A percentile compares a stretch with the other conserved stretches of the same genome.
These are phyloP conservation scores for Achroia grisella DNA, from an alignment of 1,140 invertebrate genomes.

Conservation along the genomic window DNA sequence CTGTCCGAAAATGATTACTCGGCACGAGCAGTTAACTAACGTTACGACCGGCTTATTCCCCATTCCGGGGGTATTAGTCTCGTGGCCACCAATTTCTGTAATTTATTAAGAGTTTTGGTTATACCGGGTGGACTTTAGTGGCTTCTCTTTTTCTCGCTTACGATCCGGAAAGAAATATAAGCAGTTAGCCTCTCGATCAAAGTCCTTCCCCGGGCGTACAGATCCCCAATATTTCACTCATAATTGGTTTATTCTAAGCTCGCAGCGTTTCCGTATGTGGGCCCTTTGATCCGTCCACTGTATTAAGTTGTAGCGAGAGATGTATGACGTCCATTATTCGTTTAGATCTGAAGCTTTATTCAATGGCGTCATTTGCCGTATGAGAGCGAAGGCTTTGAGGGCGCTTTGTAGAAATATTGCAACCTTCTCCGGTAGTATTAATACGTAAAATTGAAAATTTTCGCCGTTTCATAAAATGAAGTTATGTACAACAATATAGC, in stretches of 20 bases:
- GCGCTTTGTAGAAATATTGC: conserved; percentile 22
- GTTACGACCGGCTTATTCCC: conserved; percentile 64
- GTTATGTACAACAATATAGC: no score
- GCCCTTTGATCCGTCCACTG: conserved; percentile 66
- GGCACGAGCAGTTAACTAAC: conserved; percentile 56
- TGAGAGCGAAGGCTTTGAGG: conserved; percentile 19
- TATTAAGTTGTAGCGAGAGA: conserved; percentile 62
- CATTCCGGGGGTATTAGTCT: conserved; percentile 67
- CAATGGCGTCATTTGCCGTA: conserved; percentile 40
- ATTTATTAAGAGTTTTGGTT: conserved; percentile 61
- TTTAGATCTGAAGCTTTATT: conserved; percentile 52
- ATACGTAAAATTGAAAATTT: background rate
- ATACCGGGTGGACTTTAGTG: conserved; percentile 41
- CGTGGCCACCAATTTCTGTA: conserved; percentile 63
- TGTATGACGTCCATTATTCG: conserved; percentile 59
- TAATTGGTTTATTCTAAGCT: conserved; percentile 74
- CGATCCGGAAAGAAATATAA: conserved; percentile 49
- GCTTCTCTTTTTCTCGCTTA: conserved; percentile 54
- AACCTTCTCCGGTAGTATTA: conserved; percentile 1
- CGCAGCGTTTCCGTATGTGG: conserved; percentile 61
- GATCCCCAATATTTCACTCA: conserved; percentile 73
- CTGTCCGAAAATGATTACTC: conserved; percentile 67
- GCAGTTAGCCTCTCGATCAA: conserved; percentile 59
- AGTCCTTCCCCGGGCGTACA: conserved; percentile 50
- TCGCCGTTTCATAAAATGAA: no score